Evolutionary conservation across 2,113 vertebrate species (phyloP).

Genomic region (Odobenus rosmarus): DNA sequence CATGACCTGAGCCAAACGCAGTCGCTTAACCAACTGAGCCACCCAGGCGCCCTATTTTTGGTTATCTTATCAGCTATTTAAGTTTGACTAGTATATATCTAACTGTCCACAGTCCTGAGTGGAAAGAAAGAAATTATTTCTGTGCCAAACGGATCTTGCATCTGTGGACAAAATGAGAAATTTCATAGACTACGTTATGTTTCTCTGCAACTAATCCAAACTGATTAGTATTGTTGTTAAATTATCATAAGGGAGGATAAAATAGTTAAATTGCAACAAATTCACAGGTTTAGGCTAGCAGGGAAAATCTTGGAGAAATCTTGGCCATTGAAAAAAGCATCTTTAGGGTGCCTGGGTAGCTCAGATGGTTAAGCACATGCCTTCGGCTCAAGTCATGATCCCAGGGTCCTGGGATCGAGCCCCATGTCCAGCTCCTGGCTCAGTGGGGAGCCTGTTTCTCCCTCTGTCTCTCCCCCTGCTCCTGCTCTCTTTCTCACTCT

Average conservation of each 20-base stretch:
- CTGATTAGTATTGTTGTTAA: not conserved
- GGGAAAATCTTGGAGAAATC: not conserved
- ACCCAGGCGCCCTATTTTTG: no score
- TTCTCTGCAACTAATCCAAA: not conserved
- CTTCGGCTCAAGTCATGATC: no score
- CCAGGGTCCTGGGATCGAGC: no score
- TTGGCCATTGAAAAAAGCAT: not conserved
- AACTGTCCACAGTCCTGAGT: not conserved
- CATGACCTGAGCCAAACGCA: no score
- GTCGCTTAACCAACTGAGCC: no score
- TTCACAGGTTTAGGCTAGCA: not conserved
- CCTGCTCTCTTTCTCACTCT: no score
- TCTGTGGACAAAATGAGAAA: not conserved
- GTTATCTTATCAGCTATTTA: not conserved
- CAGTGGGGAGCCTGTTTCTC: no score
- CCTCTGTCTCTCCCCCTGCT: no score
- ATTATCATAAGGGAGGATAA: not conserved
- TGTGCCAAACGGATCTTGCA: not conserved
- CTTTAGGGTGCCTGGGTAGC: not conserved
- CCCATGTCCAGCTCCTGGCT: no score
- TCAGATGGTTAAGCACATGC: no score
- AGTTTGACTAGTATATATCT: not conserved
- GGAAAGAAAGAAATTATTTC: not conserved
- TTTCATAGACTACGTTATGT: not conserved
- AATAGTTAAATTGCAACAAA: not conserved